A percentile compares a stretch with the other conserved stretches of the same genome.
phyloP scores from a whole-genome alignment of 2,113 vertebrate species.

The Rhombomys opimus region DNA sequence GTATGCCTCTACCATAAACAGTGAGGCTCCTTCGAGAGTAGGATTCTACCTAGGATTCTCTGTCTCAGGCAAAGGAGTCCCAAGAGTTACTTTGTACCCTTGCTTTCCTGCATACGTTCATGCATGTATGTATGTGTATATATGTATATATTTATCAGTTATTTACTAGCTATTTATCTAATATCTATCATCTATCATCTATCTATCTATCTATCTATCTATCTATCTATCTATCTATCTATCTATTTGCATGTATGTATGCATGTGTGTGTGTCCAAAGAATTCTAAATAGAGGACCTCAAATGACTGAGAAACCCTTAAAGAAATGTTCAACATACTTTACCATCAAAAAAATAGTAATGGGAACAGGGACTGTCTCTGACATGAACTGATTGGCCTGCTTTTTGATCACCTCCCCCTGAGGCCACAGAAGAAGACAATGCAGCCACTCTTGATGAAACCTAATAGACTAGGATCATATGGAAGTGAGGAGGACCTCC shows the following conservation, averaged over 20 bases:
- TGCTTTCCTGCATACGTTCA: neutral
- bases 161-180: no score
- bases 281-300: neutral
- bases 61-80: neutral
- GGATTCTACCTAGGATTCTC: neutral
- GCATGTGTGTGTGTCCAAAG: neutral
- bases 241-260: neutral
- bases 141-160: no score
- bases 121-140: no score
- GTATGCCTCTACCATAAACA: neutral
- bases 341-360: neutral
- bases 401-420: no score
- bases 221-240: neutral
- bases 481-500: no score
- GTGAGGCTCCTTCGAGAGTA: neutral
- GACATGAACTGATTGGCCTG: no score
- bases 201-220: neutral
- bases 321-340: neutral
- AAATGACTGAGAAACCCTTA: neutral
- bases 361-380: no score
- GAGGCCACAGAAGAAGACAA: no score
- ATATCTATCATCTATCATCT: no score
- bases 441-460: no score
- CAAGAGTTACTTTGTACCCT: fast-evolving
- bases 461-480: no score